Evolutionary conservation across 2,797 vertebrate genomes (phyloP), one percentile per base, ranked within the genome.

Genomic region (Lithobates pipiens): DNA sequence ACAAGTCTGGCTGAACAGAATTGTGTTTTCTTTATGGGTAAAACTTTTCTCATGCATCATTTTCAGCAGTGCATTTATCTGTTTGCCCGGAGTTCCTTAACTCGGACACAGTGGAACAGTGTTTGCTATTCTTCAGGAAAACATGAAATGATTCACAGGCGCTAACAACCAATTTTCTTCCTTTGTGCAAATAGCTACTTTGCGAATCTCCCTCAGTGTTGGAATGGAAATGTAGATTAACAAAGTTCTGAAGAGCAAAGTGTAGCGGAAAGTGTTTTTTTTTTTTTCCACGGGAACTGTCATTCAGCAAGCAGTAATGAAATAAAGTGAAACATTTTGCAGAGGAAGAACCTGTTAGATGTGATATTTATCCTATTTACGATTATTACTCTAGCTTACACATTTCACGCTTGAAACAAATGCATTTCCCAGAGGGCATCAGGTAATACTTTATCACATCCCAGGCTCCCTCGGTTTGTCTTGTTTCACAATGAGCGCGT

Each of bases 351-450:
- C 67, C 54, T 72, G 80, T 82, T 82, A 82, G 80, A 77, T 72
- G 74, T 86, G 74, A 77, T 86, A 86, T 77, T 82, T 82, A 77
- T 86, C 74, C 79, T 77, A 77, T 86, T 81, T 82, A 77, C 54
- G 54, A 82, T 82, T 86, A 86, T 86, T 82, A 75, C 71, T 75
- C 54, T 75, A 80, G 71, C 71, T 80, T 85, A 82, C 73, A 82
- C 78, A 86, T 86, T 79, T 79, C 75, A 86, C 85, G 73, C 85
- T 46, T 71, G 65, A 72, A 71, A 86, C 73, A 80, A 76, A 76
- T 67, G 65, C 84, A 80, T 85, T 81, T 86, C 85, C 85, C 85
- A 86, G 50, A 72, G 85, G 85, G 61, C 78, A 54, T 65, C 44
- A 25, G 39, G n/a, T 39, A 80, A 77, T 72, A 72, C 68, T 81